A percentile compares a stretch with the other conserved stretches of the same genome.
Evolutionary conservation across 2,113 vertebrate genomes (phyloP).

Genomic region (Syngnathus typhle): DNA sequence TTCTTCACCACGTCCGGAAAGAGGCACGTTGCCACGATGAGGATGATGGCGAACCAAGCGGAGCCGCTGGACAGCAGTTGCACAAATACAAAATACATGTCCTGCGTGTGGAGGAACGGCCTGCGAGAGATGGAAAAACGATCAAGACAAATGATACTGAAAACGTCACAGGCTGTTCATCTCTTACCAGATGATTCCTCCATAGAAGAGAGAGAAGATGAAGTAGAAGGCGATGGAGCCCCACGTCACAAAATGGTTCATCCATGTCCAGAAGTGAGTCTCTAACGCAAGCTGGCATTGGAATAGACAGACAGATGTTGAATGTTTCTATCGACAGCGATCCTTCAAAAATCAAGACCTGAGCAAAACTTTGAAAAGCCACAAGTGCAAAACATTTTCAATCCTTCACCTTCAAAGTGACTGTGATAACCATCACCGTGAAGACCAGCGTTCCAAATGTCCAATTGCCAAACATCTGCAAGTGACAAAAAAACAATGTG

Average conservation of each 20-base stretch:
- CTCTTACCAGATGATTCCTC: slow-evolving; percentile 92
- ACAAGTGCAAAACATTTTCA: background rate
- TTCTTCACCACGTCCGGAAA: slow-evolving; percentile 92
- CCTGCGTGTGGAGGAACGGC: slow-evolving; percentile 94
- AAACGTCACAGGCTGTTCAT: no score
- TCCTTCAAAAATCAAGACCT: background rate
- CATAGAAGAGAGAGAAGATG: slow-evolving; percentile 96
- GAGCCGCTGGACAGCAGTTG: slow-evolving; percentile 94
- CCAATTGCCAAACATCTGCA: slow-evolving; percentile 99
- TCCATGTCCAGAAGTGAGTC: slow-evolving; percentile 98
- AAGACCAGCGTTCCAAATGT: slow-evolving; percentile 96
- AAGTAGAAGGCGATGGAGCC: slow-evolving; percentile 98
- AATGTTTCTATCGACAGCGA: slow-evolving; percentile 14
- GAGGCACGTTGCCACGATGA: slow-evolving; percentile 87
- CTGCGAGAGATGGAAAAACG: slow-evolving; percentile 53
- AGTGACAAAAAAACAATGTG: slow-evolving; percentile 10
- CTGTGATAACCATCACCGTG: slow-evolving; percentile 97
- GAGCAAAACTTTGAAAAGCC: no score
- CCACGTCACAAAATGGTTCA: slow-evolving; percentile 98
- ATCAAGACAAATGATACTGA: no score
- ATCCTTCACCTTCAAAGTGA: slow-evolving; percentile 86
- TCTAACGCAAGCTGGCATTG: slow-evolving; percentile 86
- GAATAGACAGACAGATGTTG: slow-evolving; percentile 3
- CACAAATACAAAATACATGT: slow-evolving; percentile 97
- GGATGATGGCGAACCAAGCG: slow-evolving; percentile 93